Conservation (phyloP, 2,797 vertebrate species). For the Fistularia commersonii region DNA sequence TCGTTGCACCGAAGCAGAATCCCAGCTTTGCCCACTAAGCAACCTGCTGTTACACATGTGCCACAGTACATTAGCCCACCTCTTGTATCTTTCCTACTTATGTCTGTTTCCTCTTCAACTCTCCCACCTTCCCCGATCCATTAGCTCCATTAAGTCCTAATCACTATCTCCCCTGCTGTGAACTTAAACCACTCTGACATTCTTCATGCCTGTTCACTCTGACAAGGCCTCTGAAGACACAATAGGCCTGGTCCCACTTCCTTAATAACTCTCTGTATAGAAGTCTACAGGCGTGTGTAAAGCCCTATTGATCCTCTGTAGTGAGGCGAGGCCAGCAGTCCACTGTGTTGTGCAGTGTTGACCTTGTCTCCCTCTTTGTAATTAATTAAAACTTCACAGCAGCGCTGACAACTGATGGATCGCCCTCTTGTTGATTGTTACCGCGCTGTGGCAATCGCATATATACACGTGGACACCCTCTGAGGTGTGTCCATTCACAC, state of each 20-base stretch:
- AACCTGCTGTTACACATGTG: background rate
- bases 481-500: conserved; percentile 36
- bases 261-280: conserved; percentile 68
- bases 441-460: conserved; percentile 52
- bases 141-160: conserved; percentile 67
- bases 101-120: conserved; percentile 39
- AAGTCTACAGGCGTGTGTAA: conserved; percentile 59
- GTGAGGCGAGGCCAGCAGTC: conserved; percentile 51
- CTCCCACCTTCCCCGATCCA: conserved; percentile 46
- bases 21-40: background rate
- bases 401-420: conserved; percentile 74
- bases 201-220: conserved; percentile 46
- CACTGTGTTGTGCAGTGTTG: conserved; percentile 52
- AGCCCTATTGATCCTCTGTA: conserved; percentile 67
- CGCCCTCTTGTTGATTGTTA: conserved; percentile 73
- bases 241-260: conserved; percentile 55
- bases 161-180: conserved; percentile 53
- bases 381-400: conserved; percentile 80
- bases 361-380: conserved; percentile 76
- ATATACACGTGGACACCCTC: conserved; percentile 8
- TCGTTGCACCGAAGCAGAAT: background rate
- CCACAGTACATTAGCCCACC: conserved; percentile 14
- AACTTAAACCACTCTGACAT: conserved; percentile 62
- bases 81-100: conserved; percentile 26
- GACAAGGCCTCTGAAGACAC: conserved; percentile 60